phyloP scores from a whole-genome alignment of 2,797 vertebrate genomes.

The Dicrostonyx torquatus region DNA sequence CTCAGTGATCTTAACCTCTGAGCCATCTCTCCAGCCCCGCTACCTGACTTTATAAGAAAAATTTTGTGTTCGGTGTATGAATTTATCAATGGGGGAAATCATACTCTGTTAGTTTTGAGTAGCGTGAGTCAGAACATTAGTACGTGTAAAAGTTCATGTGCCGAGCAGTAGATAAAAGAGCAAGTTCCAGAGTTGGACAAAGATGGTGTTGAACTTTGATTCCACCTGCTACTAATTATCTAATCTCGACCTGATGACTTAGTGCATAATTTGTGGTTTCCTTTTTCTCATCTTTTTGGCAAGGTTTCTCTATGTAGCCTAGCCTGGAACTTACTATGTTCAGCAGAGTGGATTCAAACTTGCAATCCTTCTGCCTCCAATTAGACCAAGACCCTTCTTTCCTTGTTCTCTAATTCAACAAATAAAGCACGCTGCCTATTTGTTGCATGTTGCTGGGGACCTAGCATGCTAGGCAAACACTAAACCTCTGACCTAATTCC shows the following conservation, averaged over 20 bases:
- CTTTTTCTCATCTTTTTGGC: background rate
- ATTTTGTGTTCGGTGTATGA: slow-evolving; percentile 17
- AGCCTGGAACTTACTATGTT: background rate
- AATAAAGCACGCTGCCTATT: background rate
- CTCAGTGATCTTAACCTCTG: too few relatives aligned
- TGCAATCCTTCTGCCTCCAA: background rate
- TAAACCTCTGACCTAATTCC: background rate
- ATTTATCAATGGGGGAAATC: slow-evolving; percentile 9
- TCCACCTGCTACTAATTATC: background rate
- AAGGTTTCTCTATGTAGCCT: background rate
- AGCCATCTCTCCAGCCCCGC: too few relatives aligned
- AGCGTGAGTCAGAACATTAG: slow-evolving; percentile 41
- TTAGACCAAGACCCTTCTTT: slow-evolving; percentile 27
- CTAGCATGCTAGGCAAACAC: background rate
- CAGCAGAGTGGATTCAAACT: background rate
- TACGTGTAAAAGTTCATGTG: slow-evolving; percentile 9
- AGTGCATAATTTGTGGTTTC: background rate
- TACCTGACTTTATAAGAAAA: slow-evolving; percentile 44
- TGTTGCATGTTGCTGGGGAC: background rate
- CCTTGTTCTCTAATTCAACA: slow-evolving; percentile 13
- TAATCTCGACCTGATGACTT: background rate
- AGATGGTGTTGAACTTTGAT: slow-evolving; percentile 26
- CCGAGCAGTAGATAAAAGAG: background rate
- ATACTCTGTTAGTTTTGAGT: slow-evolving; percentile 32
- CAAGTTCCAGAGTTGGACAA: slow-evolving; percentile 2